phyloP scores from a whole-genome alignment of 2,797 vertebrate genomes.

The Agapornis canus region DNA sequence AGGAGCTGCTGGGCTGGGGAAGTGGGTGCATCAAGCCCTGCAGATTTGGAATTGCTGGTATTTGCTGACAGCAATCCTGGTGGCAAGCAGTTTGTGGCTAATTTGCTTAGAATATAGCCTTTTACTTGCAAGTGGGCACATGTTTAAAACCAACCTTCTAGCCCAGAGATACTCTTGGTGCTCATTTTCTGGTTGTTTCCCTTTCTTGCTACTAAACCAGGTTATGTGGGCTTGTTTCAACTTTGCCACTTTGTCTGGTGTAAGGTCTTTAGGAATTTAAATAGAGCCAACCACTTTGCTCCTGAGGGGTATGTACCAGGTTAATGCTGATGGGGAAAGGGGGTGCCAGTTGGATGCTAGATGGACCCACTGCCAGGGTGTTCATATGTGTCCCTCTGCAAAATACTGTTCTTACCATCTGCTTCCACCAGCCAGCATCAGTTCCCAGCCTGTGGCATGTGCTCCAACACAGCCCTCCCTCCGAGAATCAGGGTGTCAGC shows the following conservation, averaged over 20 bases:
- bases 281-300: neutral
- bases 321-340: neutral
- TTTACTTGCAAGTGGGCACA: neutral
- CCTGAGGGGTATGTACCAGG: neutral
- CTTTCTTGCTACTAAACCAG: neutral
- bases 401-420: neutral
- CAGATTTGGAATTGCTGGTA: neutral
- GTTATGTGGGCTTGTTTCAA: neutral
- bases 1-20: neutral
- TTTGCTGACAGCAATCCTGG: neutral
- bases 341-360: neutral
- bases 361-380: neutral
- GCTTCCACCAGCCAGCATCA: neutral
- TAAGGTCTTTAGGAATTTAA: neutral
- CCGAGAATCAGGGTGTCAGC: neutral
- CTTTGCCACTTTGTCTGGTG: neutral
- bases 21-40: neutral
- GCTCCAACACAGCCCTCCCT: neutral
- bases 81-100: neutral
- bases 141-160: neutral
- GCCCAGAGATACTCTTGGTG: neutral
- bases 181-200: neutral
- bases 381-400: neutral
- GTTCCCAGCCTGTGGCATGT: rapidly evolving
- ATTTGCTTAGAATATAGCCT: neutral